These are phyloP conservation scores for Ridgeia piscesae DNA, from an alignment of 1,140 invertebrate species.

Conservation along the genomic window DNA sequence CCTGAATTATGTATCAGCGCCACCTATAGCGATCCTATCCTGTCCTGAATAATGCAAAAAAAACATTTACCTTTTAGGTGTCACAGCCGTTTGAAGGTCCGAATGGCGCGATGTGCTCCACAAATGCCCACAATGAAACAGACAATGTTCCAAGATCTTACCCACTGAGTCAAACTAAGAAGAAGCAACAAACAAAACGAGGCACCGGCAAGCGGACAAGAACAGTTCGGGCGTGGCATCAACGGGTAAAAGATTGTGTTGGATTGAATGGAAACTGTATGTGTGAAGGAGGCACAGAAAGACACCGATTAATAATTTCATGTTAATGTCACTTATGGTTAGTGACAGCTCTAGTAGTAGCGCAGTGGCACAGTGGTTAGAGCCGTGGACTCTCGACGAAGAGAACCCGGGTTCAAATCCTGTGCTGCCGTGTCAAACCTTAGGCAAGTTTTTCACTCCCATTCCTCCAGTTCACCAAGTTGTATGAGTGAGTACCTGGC, in stretches of 20 bases:
- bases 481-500: too few relatives aligned
- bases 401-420: too few relatives aligned
- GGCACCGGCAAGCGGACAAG: background rate
- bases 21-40: too few relatives aligned
- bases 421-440: too few relatives aligned
- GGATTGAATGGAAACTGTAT: background rate
- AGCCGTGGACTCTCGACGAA: too few relatives aligned
- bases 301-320: too few relatives aligned
- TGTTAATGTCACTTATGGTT: too few relatives aligned
- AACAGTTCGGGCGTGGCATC: background rate
- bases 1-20: too few relatives aligned
- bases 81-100: slow-evolving; percentile 23
- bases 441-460: too few relatives aligned
- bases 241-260: background rate
- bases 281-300: background rate
- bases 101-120: slow-evolving; percentile 9
- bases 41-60: background rate
- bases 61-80: slow-evolving; percentile 2
- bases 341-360: too few relatives aligned
- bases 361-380: too few relatives aligned
- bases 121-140: slow-evolving; percentile 11
- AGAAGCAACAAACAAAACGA: background rate
- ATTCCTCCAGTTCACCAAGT: too few relatives aligned
- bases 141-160: background rate
- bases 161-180: background rate